Evolutionary conservation across 92 coral and sea anemone genomes (phyloP).

Genomic region (Palythoa grandis): DNA sequence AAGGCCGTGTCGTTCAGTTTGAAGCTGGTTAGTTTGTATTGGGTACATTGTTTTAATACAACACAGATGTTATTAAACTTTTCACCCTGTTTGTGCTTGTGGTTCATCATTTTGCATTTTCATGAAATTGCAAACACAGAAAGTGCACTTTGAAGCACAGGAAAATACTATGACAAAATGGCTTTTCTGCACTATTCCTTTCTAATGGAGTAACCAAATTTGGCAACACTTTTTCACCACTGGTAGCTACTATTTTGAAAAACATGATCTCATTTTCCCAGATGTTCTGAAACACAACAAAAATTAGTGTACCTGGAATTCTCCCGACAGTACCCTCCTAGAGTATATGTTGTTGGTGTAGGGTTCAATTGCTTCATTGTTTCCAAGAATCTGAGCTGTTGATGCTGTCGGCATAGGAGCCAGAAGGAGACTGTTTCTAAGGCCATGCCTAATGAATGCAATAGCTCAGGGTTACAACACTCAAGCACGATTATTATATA

Average conservation of each 20-base stretch:
- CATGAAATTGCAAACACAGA: no score
- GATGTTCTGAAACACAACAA: background rate
- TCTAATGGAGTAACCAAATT: no score
- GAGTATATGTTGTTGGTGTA: constrained; percentile 97
- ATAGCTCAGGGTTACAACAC: background rate
- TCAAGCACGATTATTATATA: background rate
- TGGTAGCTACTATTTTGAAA: background rate
- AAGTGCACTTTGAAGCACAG: no score
- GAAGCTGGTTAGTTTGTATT: no score
- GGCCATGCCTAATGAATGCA: constrained; percentile 70
- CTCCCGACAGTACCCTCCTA: constrained; percentile 95
- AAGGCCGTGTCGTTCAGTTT: no score
- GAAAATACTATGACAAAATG: no score
- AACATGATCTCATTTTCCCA: background rate
- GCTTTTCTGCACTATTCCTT: no score
- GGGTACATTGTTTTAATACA: no score
- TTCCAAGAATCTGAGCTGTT: constrained; percentile 98
- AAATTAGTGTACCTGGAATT: constrained; percentile 75
- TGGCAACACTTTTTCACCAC: no score
- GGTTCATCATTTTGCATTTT: no score
- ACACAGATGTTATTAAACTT: no score
- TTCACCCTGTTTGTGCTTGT: no score
- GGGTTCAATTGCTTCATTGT: constrained; percentile 97
- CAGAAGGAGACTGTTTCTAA: constrained; percentile 92
- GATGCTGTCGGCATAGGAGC: constrained; percentile 99